These are phyloP conservation scores for Mobula birostris DNA, from an alignment of 2,113 vertebrate species.

Conservation along the genomic window DNA sequence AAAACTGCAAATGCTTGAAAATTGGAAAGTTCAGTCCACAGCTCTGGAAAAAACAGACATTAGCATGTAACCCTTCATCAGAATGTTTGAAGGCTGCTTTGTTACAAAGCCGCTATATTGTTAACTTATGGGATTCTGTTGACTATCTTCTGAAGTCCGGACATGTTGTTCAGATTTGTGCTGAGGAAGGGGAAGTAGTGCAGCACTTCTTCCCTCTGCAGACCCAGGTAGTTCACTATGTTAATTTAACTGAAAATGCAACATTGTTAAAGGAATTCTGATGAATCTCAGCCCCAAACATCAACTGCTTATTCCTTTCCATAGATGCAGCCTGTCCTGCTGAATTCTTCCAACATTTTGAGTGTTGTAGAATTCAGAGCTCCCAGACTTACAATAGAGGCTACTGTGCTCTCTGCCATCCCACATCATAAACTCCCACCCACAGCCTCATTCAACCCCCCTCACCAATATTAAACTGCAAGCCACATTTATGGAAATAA, in stretches of 20 bases:
- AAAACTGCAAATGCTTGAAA: conserved; percentile 11
- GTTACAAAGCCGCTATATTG: background rate
- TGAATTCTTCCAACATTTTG: no score
- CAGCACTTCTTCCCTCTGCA: background rate
- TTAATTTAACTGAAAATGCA: background rate
- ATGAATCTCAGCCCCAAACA: no score
- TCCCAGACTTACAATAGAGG: background rate
- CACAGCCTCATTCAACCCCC: background rate
- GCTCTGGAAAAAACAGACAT: background rate
- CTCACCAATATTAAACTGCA: background rate
- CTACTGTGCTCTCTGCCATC: background rate
- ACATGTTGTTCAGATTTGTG: background rate
- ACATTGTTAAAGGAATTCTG: no score
- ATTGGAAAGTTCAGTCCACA: background rate
- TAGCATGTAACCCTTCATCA: background rate
- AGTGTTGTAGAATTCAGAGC: background rate
- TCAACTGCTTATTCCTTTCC: no score
- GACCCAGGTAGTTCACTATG: background rate
- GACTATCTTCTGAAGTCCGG: background rate
- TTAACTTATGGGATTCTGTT: background rate
- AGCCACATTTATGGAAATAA: background rate
- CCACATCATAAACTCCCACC: background rate
- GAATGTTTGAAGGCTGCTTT: background rate
- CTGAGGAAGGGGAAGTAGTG: background rate
- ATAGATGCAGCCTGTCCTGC: no score